Conservation (phyloP, 2,888 invertebrate genomes). For the Adelphocoris suturalis region DNA sequence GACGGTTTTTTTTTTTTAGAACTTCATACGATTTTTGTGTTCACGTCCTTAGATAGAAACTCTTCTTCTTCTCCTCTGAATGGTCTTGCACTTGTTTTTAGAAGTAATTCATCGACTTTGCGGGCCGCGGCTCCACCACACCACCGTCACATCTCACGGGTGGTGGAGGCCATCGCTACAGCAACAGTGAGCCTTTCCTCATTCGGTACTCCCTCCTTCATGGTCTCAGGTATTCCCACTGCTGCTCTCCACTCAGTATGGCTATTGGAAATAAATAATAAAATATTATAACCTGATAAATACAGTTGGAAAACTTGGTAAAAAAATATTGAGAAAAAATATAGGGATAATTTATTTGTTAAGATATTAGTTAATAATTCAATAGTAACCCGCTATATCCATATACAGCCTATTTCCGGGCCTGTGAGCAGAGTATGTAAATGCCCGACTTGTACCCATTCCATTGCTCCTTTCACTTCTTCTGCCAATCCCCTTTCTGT, state of each 20-base stretch:
- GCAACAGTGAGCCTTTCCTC: conserved; percentile 58
- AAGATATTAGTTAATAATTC: too few relatives aligned
- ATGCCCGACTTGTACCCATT: too few relatives aligned
- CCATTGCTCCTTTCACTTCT: too few relatives aligned
- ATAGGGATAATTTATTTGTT: too few relatives aligned
- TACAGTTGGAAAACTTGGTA: too few relatives aligned
- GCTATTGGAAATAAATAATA: conserved; percentile 9
- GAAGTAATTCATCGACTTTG: conserved; percentile 55
- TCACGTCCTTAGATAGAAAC: conserved; percentile 47
- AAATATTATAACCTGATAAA: not conserved
- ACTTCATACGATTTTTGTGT: conserved; percentile 28
- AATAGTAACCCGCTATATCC: too few relatives aligned
- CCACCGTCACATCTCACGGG: conserved; percentile 50
- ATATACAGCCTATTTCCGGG: too few relatives aligned
- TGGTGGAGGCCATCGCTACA: conserved; percentile 49
- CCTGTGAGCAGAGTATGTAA: too few relatives aligned
- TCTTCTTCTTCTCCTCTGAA: conserved; percentile 26
- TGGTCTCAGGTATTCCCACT: conserved; percentile 52
- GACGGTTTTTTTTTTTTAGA: not conserved
- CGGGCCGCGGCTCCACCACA: conserved; percentile 57
- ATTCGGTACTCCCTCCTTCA: conserved; percentile 51
- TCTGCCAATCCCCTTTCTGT: too few relatives aligned
- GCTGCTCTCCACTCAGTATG: conserved; percentile 55
- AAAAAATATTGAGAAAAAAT: too few relatives aligned
- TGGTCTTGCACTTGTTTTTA: conserved; percentile 46